Evolutionary conservation across 2,888 invertebrate genomes (phyloP).

Genomic region (Nemurella pictetii): DNA sequence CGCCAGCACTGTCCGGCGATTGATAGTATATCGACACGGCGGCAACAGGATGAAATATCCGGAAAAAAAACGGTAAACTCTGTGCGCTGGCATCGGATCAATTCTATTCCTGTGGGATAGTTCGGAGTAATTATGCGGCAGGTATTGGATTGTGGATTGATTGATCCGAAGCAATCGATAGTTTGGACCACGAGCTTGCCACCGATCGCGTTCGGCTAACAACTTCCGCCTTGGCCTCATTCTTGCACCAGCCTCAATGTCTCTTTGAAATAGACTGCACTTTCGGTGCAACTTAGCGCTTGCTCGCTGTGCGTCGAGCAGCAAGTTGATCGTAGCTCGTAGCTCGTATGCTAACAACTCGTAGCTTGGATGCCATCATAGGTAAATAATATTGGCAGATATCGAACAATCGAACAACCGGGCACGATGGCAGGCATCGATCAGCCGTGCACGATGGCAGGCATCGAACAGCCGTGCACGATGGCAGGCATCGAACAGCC

Average conservation of each 20-base stretch:
- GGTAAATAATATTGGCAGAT: too few relatives aligned
- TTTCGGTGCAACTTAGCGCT: slow-evolving; percentile 24
- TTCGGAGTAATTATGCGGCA: neutral
- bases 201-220: neutral
- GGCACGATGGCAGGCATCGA: too few relatives aligned
- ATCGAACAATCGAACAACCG: too few relatives aligned
- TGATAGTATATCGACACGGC: too few relatives aligned
- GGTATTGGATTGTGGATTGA: neutral
- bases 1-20: too few relatives aligned
- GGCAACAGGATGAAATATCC: too few relatives aligned
- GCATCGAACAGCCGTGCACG: too few relatives aligned
- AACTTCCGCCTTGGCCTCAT: slow-evolving; percentile 37
- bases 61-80: neutral
- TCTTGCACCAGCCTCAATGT: neutral
- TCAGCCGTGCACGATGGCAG: too few relatives aligned
- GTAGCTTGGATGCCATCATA: too few relatives aligned
- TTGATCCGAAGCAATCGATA: neutral
- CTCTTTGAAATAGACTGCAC: neutral
- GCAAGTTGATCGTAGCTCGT: too few relatives aligned
- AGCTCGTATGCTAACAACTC: neutral
- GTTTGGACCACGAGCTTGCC: neutral
- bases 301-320: too few relatives aligned
- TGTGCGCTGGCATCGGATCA: neutral
- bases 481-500: too few relatives aligned
- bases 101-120: neutral